These are phyloP conservation scores for Sepiola atlantica DNA, from an alignment of 2,888 invertebrate genomes.

Conservation along the genomic window DNA sequence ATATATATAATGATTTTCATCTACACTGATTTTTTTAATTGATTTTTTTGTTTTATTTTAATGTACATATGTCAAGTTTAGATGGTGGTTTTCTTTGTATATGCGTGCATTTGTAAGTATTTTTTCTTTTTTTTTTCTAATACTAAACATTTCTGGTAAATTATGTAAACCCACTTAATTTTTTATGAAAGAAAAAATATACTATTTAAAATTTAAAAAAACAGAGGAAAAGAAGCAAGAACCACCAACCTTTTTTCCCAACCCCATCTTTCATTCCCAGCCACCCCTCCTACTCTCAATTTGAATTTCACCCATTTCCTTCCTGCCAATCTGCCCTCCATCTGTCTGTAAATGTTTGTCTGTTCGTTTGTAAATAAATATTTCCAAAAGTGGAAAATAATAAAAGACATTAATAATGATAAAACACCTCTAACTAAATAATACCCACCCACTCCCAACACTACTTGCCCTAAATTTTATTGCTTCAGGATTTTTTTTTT, in stretches of 20 bases:
- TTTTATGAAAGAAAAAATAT: not conserved
- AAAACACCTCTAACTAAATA: not conserved
- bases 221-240: constrained; percentile 20
- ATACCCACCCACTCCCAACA: not conserved
- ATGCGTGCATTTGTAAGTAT: not conserved
- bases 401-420: not conserved
- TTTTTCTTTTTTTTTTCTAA: not conserved
- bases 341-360: constrained; percentile 32
- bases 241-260: not conserved
- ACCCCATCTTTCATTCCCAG: not conserved
- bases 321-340: not conserved
- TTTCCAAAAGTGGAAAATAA: not conserved
- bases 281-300: not conserved
- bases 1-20: not conserved
- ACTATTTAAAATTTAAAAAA: not conserved
- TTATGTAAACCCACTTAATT: not conserved
- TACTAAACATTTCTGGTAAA: not conserved
- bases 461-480: not conserved
- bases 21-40: not conserved
- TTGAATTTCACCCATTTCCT: not conserved
- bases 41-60: not conserved
- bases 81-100: not conserved
- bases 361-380: not conserved
- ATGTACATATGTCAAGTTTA: constrained; percentile 2
- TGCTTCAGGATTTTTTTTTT: not conserved